Conservation (phyloP, 2,888 invertebrate species). For the Ferrisia virgata region DNA sequence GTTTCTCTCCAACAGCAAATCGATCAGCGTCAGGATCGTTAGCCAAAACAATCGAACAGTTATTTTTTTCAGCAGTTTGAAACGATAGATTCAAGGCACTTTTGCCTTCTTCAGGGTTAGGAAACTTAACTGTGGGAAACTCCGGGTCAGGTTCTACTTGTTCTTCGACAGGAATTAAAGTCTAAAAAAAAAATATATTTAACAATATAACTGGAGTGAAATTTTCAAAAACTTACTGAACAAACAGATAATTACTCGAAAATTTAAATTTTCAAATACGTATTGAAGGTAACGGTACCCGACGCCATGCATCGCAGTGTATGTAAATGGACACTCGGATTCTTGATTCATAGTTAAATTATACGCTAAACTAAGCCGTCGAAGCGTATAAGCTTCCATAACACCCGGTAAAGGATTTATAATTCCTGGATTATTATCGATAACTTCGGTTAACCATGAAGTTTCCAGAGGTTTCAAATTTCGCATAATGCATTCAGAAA, state of each 20-base stretch:
- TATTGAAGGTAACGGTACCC: conserved; percentile 74
- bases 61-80: conserved; percentile 69
- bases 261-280: conserved; percentile 71
- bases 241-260: conserved; percentile 59
- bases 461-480: conserved; percentile 72
- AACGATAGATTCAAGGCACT: conserved; percentile 74
- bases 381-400: conserved; percentile 64
- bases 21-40: conserved; percentile 99
- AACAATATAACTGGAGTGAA: not conserved
- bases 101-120: conserved; percentile 96
- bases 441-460: conserved; percentile 66
- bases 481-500: conserved; percentile 72
- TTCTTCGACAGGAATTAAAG: conserved; percentile 49
- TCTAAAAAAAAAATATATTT: conserved; percentile 35
- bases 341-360: conserved; percentile 60
- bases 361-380: conserved; percentile 58
- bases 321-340: conserved; percentile 68
- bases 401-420: conserved; percentile 70
- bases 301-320: conserved; percentile 98
- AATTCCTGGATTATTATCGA: conserved; percentile 51
- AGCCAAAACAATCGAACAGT: conserved; percentile 76
- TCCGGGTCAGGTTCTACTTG: conserved; percentile 92
- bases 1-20: conserved; percentile 85
- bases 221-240: not conserved
- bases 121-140: conserved; percentile 94